Conservation (phyloP, 2,888 invertebrate species). For the Patella ulyssiponensis region DNA sequence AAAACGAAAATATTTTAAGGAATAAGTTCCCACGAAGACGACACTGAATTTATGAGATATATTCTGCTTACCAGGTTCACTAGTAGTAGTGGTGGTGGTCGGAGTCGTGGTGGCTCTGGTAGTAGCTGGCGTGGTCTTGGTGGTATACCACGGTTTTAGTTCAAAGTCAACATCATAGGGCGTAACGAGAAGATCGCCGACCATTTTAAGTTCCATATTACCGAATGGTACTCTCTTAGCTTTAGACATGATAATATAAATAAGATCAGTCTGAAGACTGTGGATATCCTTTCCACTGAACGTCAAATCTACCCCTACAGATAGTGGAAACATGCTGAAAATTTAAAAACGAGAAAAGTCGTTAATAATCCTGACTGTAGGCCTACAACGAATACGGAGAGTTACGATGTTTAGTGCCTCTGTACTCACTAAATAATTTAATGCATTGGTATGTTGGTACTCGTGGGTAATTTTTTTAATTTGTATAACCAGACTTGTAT, state of each 20-base stretch:
- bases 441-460: too few species aligned
- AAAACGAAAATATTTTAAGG: too few species aligned
- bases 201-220: conserved; percentile 31
- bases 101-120: not conserved
- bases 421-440: too few species aligned
- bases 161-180: conserved; percentile 26
- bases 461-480: too few species aligned
- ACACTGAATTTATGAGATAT: too few species aligned
- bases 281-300: conserved; percentile 29
- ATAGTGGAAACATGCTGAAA: conserved; percentile 19
- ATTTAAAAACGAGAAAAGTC: not conserved
- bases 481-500: too few species aligned
- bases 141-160: conserved; percentile 19
- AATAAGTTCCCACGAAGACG: too few species aligned
- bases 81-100: not conserved
- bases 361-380: too few species aligned
- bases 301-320: conserved; percentile 26
- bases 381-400: too few species aligned
- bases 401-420: too few species aligned
- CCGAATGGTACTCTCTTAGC: conserved; percentile 23
- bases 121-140: conserved; percentile 23
- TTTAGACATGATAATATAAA: conserved; percentile 29
- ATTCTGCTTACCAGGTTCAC: not conserved
- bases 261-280: conserved; percentile 29
- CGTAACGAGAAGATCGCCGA: conserved; percentile 34